phyloP scores from a whole-genome alignment of 2,888 invertebrate genomes.

The Arrhopalites spinosus region DNA sequence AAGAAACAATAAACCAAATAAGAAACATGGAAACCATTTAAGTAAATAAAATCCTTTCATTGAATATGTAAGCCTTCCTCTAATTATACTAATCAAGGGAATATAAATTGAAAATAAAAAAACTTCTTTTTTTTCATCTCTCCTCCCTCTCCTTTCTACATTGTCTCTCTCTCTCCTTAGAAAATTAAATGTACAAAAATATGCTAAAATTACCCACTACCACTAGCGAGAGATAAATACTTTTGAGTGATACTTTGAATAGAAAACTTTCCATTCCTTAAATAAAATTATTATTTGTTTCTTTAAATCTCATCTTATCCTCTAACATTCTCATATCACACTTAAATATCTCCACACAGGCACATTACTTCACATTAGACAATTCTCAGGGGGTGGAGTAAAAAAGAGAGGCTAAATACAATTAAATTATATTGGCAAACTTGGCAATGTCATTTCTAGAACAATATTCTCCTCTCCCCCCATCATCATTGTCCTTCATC shows the following conservation, averaged over 20 bases:
- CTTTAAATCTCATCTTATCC: no score
- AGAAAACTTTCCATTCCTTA: no score
- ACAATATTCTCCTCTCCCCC: no score
- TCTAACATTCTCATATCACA: no score
- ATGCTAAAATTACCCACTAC: background rate
- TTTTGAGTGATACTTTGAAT: background rate
- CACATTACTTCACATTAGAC: no score
- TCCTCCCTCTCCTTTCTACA: background rate
- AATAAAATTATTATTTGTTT: no score
- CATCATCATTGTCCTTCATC: no score
- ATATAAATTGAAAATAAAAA: slow-evolving; percentile 5
- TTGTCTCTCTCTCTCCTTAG: background rate
- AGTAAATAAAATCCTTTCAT: slow-evolving; percentile 13
- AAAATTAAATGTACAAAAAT: background rate
- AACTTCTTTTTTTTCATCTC: background rate
- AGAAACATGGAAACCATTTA: slow-evolving; percentile 17
- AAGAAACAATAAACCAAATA: slow-evolving; percentile 19
- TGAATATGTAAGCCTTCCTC: background rate
- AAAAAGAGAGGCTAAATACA: no score
- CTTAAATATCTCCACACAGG: no score
- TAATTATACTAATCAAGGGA: slow-evolving; percentile 18
- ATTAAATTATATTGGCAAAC: no score
- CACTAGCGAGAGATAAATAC: background rate
- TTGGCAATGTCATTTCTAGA: no score
- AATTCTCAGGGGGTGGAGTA: no score